Percentiles rank a stretch among this genome's conserved stretches.
These are phyloP conservation scores for Dendrolimus kikuchii DNA, from an alignment of 1,140 invertebrate genomes.

Conservation along the genomic window DNA sequence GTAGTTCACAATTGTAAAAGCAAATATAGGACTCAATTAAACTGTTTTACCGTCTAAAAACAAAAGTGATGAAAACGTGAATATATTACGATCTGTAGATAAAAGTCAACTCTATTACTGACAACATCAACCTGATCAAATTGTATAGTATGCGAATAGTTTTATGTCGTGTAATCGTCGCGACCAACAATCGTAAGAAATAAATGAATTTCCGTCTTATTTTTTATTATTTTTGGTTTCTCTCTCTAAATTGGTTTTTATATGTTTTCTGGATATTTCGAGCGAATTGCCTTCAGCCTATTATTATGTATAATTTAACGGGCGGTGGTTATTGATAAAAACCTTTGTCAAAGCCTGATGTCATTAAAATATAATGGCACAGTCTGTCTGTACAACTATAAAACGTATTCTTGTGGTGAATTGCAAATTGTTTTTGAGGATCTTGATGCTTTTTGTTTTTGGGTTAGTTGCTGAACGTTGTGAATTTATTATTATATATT, in stretches of 20 bases:
- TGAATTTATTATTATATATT: no score
- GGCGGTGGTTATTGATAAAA: conserved; percentile 20
- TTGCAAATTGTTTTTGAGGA: neutral
- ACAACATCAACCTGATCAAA: no score
- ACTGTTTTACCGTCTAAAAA: no score
- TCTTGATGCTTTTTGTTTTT: neutral
- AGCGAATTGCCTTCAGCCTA: conserved; percentile 27
- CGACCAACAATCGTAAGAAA: conserved; percentile 54
- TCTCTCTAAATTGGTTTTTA: conserved; percentile 49
- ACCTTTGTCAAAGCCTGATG: conserved; percentile 27
- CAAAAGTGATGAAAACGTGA: no score
- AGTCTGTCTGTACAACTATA: conserved; percentile 2
- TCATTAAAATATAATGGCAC: conserved; percentile 13
- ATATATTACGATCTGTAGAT: no score
- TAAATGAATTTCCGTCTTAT: conserved; percentile 50
- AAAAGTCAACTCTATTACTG: no score
- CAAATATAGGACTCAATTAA: no score
- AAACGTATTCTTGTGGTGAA: neutral
- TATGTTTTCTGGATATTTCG: conserved; percentile 42
- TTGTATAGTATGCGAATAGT: no score
- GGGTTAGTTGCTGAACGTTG: neutral
- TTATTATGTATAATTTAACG: conserved; percentile 50
- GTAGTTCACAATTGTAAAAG: no score
- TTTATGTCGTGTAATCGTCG: conserved; percentile 31
- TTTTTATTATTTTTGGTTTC: conserved; percentile 23